Base-by-base conservation (phyloP, 2,888 invertebrate genomes). In the Phortica magna region DNA sequence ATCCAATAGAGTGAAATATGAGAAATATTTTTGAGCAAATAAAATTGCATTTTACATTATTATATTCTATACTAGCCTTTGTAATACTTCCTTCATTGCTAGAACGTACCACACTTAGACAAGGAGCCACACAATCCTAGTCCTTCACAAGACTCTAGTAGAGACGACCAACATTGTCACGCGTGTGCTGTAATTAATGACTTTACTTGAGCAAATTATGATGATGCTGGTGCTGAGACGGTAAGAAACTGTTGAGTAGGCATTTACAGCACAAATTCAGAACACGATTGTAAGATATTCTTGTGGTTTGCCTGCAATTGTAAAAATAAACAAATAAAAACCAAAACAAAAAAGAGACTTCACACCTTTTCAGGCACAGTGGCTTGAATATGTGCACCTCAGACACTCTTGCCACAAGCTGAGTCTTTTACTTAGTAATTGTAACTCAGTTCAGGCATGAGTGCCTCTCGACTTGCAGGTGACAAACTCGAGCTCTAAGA, bases 351-450 rank as follows among this genome's bases (percentile, higher is more conserved):
- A 12, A 48, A 61, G 31, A 19, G 70, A 71, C 79, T 76, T 79
- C 71, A 72, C 76, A 76, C 73, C 74, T 57, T 55, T 73, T 41
- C 68, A 72, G 19, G 64, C 74, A 19, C 17, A 59, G 73, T 39
- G 9, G 17, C 31, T 4, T 31, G 31, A 31, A 31, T 4, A 4
- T 31, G 31, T 4, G 31, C 3, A 31, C 5, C 31, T 31, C 31
- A 31, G 48, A 53, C 53, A 22, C 22, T 39, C 59, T 14, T 19
- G 22, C 10, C 57, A 39, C 84, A 79, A 83, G 84, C 84, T 84
- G 83, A 77, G 84, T 74, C 72, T 78, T 82, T 81, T 85, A 83
- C 88, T 82, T 79, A 88, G 85, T 82, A 88, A 88, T 85, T 85
- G 89, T 88, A 87, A 82, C 86, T 77, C 83, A 83, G 75, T 65